Percentiles rank a stretch among this genome's conserved stretches.
Conservation (phyloP, 2,797 vertebrate genomes). For the Mionectes olivaceus region DNA sequence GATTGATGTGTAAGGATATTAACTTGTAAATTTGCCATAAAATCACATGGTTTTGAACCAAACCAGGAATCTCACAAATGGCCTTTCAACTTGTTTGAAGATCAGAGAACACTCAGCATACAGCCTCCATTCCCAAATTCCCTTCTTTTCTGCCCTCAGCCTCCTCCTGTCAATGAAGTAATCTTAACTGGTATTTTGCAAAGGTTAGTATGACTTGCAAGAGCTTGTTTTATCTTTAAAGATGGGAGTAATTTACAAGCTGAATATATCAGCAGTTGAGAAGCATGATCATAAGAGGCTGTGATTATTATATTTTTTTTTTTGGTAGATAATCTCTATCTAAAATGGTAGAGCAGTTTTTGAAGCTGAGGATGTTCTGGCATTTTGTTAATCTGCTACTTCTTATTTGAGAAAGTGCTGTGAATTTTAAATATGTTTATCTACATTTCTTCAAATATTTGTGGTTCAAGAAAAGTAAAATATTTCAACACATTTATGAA, state of each 20-base stretch:
- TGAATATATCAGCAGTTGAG: slow-evolving; percentile 24
- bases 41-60: neutral
- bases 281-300: neutral
- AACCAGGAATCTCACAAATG: neutral
- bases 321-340: slow-evolving; percentile 43
- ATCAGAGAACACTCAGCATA: neutral
- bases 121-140: neutral
- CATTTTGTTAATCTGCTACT: slow-evolving; percentile 63
- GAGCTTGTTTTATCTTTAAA: slow-evolving; percentile 19
- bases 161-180: neutral
- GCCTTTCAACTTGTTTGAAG: neutral
- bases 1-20: neutral
- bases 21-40: neutral
- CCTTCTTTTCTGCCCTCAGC: neutral
- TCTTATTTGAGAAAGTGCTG: slow-evolving; percentile 54
- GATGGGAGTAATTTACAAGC: neutral
- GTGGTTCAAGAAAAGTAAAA: slow-evolving; percentile 53
- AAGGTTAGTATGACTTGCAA: neutral
- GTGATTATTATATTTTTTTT: neutral
- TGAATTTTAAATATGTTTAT: slow-evolving; percentile 72
- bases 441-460: slow-evolving; percentile 67
- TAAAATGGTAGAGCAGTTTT: slow-evolving; percentile 36
- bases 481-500: slow-evolving; percentile 59
- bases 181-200: neutral
- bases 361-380: slow-evolving; percentile 57